Percentiles rank a stretch among this genome's conserved stretches.
These are phyloP conservation scores for Carcina quercana DNA, from an alignment of 2,888 invertebrate species.

Conservation along the genomic window DNA sequence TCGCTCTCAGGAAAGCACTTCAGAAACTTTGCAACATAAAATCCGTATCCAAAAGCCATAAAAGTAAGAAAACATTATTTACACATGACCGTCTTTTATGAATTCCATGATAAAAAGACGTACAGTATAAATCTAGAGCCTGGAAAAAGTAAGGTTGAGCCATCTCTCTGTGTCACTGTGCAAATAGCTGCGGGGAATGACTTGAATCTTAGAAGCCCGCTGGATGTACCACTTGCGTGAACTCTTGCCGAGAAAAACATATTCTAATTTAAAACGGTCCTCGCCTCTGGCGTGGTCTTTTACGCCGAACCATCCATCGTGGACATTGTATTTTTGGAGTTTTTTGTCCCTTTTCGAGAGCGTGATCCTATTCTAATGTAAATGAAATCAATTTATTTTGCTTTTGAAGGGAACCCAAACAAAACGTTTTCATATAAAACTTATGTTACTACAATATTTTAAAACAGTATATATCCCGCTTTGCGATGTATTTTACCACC, in stretches of 20 bases:
- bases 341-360: too few relatives aligned
- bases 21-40: conserved; percentile 8
- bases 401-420: too few relatives aligned
- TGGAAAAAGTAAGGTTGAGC: conserved; percentile 42
- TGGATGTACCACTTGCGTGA: conserved; percentile 38
- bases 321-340: neutral
- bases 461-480: too few relatives aligned
- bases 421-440: too few relatives aligned
- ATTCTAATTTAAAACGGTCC: conserved; percentile 41
- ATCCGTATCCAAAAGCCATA: conserved; percentile 9
- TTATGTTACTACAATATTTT: too few relatives aligned
- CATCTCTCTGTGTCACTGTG: conserved; percentile 51
- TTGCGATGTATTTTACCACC: too few relatives aligned
- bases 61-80: conserved; percentile 22
- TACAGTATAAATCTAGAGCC: conserved; percentile 34
- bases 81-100: conserved; percentile 28
- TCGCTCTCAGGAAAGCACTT: conserved; percentile 5
- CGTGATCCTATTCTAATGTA: neutral
- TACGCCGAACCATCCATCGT: too few relatives aligned
- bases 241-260: conserved; percentile 35
- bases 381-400: neutral
- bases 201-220: conserved; percentile 43
- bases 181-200: conserved; percentile 53
- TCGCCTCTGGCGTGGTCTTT: too few relatives aligned
- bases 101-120: conserved; percentile 35